phyloP scores from a whole-genome alignment of 2,113 vertebrate species.

The Prionailurus viverrinus region DNA sequence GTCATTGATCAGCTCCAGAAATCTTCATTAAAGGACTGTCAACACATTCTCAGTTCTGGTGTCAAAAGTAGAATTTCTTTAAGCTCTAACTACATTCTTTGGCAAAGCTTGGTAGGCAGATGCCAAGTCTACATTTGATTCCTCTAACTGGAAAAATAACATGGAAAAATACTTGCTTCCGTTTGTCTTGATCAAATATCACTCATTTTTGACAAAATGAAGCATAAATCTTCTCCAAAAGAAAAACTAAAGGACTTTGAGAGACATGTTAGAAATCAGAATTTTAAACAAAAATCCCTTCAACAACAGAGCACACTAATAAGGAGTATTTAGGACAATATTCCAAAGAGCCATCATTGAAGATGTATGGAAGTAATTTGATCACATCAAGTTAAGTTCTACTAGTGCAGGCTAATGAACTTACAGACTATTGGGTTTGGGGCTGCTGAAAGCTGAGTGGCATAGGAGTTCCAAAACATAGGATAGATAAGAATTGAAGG shows the following conservation, averaged over 20 bases:
- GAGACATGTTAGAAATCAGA: background rate
- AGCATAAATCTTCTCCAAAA: background rate
- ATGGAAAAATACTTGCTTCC: background rate
- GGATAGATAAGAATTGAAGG: background rate
- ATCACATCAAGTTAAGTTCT: background rate
- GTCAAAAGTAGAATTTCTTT: slow-evolving; percentile 46
- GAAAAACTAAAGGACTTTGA: background rate
- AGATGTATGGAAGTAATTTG: background rate
- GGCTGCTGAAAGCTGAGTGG: background rate
- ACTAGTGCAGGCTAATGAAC: background rate
- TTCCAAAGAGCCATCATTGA: background rate
- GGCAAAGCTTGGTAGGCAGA: slow-evolving; percentile 21
- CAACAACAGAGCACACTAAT: background rate
- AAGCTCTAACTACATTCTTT: background rate
- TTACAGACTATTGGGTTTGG: background rate
- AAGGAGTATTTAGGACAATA: background rate
- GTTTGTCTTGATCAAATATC: background rate
- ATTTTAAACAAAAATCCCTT: slow-evolving; percentile 24
- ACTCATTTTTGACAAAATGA: slow-evolving; percentile 41
- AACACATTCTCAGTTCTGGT: slow-evolving; percentile 8
- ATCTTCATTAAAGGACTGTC: slow-evolving; percentile 64
- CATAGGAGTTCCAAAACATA: background rate
- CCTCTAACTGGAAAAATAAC: background rate
- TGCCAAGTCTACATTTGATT: background rate
- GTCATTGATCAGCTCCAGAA: slow-evolving; percentile 57